Evolutionary conservation across 37 sponge, comb jelly and placozoan species (phyloP).

Genomic region (Hexactinellida sp.): DNA sequence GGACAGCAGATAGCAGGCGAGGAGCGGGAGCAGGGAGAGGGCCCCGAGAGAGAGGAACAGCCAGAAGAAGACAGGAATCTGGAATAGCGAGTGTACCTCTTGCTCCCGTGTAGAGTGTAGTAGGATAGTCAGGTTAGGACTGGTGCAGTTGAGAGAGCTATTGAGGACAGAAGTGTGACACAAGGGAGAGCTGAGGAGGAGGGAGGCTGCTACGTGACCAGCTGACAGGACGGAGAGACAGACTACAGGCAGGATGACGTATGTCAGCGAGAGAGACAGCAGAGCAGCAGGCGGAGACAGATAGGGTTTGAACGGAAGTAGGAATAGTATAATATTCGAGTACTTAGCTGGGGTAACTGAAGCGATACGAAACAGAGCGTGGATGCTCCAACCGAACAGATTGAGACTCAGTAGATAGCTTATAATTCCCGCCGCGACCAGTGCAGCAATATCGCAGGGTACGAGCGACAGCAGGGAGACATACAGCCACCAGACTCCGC

Average conservation of each 20-base stretch:
- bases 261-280: not conserved
- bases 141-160: not conserved
- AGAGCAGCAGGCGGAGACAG: not conserved
- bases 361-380: not conserved
- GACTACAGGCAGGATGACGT: not conserved
- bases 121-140: not conserved
- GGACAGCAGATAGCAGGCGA: not conserved
- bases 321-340: not conserved
- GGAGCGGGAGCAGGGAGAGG: not conserved
- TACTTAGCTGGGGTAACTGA: not conserved
- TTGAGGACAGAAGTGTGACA: not conserved
- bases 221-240: not conserved
- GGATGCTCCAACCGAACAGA: not conserved
- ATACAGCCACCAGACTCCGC: not conserved
- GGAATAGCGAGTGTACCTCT: not conserved
- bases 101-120: too few species aligned
- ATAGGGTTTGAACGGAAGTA: not conserved
- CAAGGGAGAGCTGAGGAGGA: not conserved
- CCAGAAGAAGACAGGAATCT: not conserved
- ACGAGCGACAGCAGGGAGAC: not conserved
- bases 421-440: not conserved
- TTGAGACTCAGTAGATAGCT: not conserved
- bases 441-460: not conserved
- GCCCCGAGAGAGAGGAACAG: not conserved
- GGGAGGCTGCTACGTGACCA: not conserved